Percentiles rank a stretch among this genome's conserved stretches.
Conservation (phyloP, 2,113 vertebrate genomes). For the Pituophis catenifer region DNA sequence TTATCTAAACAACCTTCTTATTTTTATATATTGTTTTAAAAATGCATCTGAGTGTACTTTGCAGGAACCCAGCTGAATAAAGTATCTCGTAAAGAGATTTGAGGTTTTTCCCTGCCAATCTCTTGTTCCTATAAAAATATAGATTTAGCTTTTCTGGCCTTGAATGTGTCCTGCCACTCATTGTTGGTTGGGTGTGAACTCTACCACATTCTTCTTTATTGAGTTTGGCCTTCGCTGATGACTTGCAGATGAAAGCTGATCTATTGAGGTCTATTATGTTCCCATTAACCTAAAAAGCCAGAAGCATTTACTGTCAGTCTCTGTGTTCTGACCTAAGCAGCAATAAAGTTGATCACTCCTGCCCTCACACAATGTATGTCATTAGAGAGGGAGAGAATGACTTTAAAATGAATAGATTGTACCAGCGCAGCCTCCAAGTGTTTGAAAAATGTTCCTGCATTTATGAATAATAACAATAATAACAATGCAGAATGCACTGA, state of each 20-base stretch:
- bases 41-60: background rate
- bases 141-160: slow-evolving; percentile 15
- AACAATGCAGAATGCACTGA: too few relatives aligned
- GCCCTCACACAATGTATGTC: slow-evolving; percentile 43
- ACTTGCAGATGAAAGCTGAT: slow-evolving; percentile 37
- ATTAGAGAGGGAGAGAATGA: slow-evolving; percentile 46
- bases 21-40: background rate
- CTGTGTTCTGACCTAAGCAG: slow-evolving; percentile 32
- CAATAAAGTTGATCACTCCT: slow-evolving; percentile 41
- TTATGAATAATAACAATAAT: slow-evolving; percentile 58
- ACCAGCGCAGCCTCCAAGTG: slow-evolving; percentile 18
- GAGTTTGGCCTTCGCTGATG: slow-evolving; percentile 44
- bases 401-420: slow-evolving; percentile 40
- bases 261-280: slow-evolving; percentile 43
- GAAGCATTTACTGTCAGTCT: slow-evolving; percentile 49
- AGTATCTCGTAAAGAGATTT: background rate
- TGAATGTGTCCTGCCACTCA: slow-evolving; percentile 40
- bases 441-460: slow-evolving; percentile 34
- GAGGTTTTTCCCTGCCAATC: slow-evolving; percentile 9
- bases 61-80: background rate
- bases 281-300: slow-evolving; percentile 52
- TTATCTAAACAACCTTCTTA: background rate
- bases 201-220: slow-evolving; percentile 23
- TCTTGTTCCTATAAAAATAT: background rate
- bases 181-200: slow-evolving; percentile 22